Base-by-base conservation (phyloP, 2,888 invertebrate genomes). In the Cotesia congregata region DNA sequence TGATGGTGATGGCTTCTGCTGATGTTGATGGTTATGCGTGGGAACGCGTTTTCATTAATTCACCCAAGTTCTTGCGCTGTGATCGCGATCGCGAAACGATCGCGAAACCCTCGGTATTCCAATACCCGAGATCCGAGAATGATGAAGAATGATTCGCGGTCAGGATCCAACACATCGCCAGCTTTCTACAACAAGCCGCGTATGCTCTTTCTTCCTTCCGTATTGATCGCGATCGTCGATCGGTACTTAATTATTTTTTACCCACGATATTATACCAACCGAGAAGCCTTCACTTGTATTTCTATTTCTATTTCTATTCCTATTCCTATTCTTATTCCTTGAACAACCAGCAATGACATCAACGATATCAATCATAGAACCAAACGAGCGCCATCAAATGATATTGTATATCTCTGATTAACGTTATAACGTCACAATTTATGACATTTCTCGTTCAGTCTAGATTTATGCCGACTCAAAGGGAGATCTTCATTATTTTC, bases 41-140 rank as follows among this genome's bases (percentile, higher is more conserved):
- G 87, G 88, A 88, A 87, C 85, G 86, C 82, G 83, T 85, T 86
- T 87, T 86, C 85, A 87, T 87, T 88, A 86, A 88, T 86, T 86
- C 87, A 85, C 83, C 82, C 81, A 83, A 83, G 82, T 87, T 87
- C 84, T 87, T 87, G 83, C 81, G 81, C 77, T 71, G 77, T 30
- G 30, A 30, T 30, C 30, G 30, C 3, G 30, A 30, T 65, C 59
- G 67, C 20, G 67, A 73, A 72, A 72, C 62, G 71, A 62, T 59
- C n/a, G n/a, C n/a, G 69, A 70, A 70, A 70, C 69, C 60, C 69
- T n/a, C n/a, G 20, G 69, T 76, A 77, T 77, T 74, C 82, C 75
- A 65, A 78, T 30, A 30, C 30, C 30, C 30, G 3, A 30, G 30
- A 30, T 30, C 30, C 0, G 30, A 30, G 30, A 30, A 30, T 30